Evolutionary conservation across 2,888 invertebrate species (phyloP).

Genomic region (Limnephilus marmoratus): DNA sequence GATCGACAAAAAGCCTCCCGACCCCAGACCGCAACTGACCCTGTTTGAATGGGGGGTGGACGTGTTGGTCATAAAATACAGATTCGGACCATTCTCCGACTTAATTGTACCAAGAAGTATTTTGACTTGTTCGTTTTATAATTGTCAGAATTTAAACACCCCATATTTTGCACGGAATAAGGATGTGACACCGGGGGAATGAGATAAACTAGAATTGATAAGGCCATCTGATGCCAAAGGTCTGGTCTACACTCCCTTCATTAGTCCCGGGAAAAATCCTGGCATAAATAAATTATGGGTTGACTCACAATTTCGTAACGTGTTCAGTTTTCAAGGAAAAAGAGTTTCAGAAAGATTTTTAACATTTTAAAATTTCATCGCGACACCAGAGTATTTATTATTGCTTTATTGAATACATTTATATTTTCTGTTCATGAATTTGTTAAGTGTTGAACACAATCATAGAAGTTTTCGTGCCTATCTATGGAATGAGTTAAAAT

Average conservation of each 20-base stretch:
- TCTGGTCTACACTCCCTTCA: neutral
- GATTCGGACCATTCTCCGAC: slow-evolving; percentile 58
- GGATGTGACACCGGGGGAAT: slow-evolving; percentile 6
- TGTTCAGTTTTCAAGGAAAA: neutral
- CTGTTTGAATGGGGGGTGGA: slow-evolving; percentile 25
- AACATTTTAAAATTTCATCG: too few relatives aligned
- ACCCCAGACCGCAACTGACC: slow-evolving; percentile 38
- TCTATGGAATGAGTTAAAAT: too few relatives aligned
- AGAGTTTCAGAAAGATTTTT: too few relatives aligned
- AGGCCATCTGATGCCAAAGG: neutral
- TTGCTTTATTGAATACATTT: too few relatives aligned
- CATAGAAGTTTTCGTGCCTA: too few relatives aligned
- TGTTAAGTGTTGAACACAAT: too few relatives aligned
- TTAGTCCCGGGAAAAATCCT: neutral
- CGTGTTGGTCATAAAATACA: slow-evolving; percentile 58
- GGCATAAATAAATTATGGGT: neutral
- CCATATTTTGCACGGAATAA: neutral
- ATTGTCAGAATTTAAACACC: slow-evolving; percentile 35
- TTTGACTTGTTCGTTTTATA: slow-evolving; percentile 38
- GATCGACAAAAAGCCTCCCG: slow-evolving; percentile 56
- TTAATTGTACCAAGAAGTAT: slow-evolving; percentile 53
- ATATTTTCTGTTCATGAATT: too few relatives aligned
- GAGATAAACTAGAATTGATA: neutral
- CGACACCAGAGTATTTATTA: too few relatives aligned
- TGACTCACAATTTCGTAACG: too few relatives aligned